Conservation (phyloP, 2,797 vertebrate genomes). For the Rachycentron canadum region DNA sequence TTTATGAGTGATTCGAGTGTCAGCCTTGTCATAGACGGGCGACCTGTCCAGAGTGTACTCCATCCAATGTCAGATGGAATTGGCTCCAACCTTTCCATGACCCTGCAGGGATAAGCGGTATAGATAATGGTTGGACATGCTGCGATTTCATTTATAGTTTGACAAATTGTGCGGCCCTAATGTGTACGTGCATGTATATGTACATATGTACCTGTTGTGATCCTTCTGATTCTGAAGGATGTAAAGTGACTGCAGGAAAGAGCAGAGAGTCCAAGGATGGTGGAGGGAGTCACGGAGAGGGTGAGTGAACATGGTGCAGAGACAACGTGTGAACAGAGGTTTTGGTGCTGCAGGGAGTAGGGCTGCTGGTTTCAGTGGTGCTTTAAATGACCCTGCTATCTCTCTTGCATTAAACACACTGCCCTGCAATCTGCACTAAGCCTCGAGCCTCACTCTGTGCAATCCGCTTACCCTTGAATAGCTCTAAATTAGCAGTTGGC, state of each 20-base stretch:
- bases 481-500: constrained; percentile 76
- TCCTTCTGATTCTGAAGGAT: no score
- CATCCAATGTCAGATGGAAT: no score
- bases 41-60: no score
- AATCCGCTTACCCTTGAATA: constrained; percentile 81
- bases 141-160: no score
- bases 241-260: constrained; percentile 4
- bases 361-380: constrained; percentile 66
- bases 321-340: constrained; percentile 39
- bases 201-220: no score
- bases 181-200: no score
- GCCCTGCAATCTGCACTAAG: constrained; percentile 79
- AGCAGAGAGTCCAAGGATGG: not conserved
- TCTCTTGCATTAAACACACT: constrained; percentile 74
- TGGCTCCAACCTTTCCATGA: no score
- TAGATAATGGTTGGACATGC: no score
- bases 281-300: not conserved
- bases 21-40: no score
- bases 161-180: no score
- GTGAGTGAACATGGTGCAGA: constrained; percentile 16
- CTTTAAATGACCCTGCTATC: constrained; percentile 80
- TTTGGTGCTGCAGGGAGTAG: constrained; percentile 51
- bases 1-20: no score
- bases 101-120: no score
- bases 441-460: constrained; percentile 73